Evolutionary conservation across 2,797 vertebrate genomes (phyloP).

Genomic region (Liasis olivaceus): DNA sequence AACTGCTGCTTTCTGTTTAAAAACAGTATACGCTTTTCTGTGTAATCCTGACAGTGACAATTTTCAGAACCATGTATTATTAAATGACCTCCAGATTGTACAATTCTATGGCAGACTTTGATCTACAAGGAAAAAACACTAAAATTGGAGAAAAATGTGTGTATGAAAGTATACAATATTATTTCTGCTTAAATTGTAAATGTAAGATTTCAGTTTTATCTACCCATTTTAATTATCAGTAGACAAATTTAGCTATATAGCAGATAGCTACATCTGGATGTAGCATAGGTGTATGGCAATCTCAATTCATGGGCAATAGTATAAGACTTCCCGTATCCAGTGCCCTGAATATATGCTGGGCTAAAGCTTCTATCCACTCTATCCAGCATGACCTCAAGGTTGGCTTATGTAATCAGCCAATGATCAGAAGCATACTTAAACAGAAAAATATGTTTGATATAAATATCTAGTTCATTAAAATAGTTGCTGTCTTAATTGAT

Average conservation of each 20-base stretch:
- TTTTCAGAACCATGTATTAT: slow-evolving; percentile 17
- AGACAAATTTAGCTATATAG: not conserved
- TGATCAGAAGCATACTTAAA: slow-evolving; percentile 8
- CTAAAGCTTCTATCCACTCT: not conserved
- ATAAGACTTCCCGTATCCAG: not conserved
- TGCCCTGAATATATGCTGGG: not conserved
- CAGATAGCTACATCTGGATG: not conserved
- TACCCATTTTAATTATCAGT: not conserved
- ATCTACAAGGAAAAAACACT: slow-evolving; percentile 3
- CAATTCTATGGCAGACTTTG: rapidly evolving
- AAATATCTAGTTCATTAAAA: not conserved
- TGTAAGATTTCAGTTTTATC: not conserved
- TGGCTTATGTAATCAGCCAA: not conserved
- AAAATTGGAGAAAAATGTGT: not conserved
- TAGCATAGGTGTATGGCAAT: not conserved
- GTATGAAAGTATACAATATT: not conserved
- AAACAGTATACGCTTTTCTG: not conserved
- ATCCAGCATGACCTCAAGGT: not conserved
- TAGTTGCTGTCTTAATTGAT: slow-evolving; percentile 40
- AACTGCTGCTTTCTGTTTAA: not conserved
- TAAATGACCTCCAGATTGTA: not conserved
- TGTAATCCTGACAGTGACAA: not conserved
- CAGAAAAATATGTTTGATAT: not conserved
- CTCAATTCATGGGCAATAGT: not conserved
- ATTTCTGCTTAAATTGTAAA: not conserved